These are phyloP conservation scores for Apantesis nais DNA, from an alignment of 2,888 invertebrate genomes.

Conservation along the genomic window DNA sequence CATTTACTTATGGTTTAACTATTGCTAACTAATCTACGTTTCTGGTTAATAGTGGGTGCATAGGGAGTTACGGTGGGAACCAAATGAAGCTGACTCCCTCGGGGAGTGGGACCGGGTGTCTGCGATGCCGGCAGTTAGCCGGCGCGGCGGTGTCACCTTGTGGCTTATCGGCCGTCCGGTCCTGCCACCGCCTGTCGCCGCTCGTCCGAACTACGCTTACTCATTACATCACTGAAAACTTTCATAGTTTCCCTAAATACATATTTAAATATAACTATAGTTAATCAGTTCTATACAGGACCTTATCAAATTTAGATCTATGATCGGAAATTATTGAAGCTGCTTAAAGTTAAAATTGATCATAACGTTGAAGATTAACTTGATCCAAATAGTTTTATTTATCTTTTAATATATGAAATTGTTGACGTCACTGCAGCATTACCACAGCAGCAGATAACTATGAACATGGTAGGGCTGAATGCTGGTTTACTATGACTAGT, in stretches of 20 bases:
- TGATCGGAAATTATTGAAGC: neutral
- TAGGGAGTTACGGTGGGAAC: slow-evolving; percentile 50
- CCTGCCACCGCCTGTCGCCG: slow-evolving; percentile 52
- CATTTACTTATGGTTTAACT: slow-evolving; percentile 43
- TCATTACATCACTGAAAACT: slow-evolving; percentile 31
- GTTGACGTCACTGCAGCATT: neutral
- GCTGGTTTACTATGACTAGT: neutral
- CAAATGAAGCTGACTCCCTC: slow-evolving; percentile 57
- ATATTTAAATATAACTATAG: slow-evolving; percentile 43
- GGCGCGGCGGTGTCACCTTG: slow-evolving; percentile 67
- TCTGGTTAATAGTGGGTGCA: slow-evolving; percentile 52
- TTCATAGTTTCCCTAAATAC: slow-evolving; percentile 29
- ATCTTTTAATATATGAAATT: too few species aligned
- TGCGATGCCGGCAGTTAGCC: slow-evolving; percentile 63
- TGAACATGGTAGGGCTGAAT: neutral
- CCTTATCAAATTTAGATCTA: slow-evolving; percentile 25
- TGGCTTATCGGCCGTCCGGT: slow-evolving; percentile 73
- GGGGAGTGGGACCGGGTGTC: slow-evolving; percentile 38
- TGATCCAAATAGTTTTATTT: neutral
- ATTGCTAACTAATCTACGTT: slow-evolving; percentile 63
- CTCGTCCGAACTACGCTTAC: slow-evolving; percentile 44
- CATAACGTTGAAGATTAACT: neutral
- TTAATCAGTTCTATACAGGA: slow-evolving; percentile 47
- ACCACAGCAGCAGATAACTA: neutral
- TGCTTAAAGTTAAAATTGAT: neutral